Evolutionary conservation across 2,113 vertebrate species (phyloP).

Genomic region (Eubucco bourcierii): DNA sequence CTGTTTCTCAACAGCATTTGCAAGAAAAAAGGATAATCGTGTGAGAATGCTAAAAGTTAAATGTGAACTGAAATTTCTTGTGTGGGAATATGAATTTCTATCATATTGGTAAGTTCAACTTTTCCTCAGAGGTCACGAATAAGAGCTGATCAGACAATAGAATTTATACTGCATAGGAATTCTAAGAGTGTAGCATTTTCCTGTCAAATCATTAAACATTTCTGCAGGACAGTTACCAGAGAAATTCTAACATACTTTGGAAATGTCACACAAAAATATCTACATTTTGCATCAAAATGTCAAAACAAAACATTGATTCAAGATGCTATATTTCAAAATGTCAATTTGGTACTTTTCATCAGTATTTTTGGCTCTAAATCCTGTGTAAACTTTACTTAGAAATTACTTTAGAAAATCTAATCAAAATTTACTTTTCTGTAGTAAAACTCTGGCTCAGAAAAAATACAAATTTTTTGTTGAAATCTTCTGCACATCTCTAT

Average conservation of each 20-base stretch:
- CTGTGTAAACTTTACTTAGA: constrained; percentile 13
- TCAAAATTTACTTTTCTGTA: background rate
- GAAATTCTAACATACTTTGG: constrained; percentile 45
- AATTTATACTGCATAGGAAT: constrained; percentile 35
- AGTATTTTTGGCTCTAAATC: background rate
- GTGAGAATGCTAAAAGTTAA: background rate
- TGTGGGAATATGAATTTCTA: constrained; percentile 12
- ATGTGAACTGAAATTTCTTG: background rate
- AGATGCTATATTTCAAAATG: constrained; percentile 50
- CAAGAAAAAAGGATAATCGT: background rate
- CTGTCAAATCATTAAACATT: constrained; percentile 48
- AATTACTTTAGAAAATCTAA: background rate
- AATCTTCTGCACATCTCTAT: background rate
- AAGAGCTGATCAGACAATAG: constrained; percentile 17
- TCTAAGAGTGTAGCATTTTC: constrained; percentile 51
- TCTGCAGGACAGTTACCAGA: constrained; percentile 41
- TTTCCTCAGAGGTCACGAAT: background rate
- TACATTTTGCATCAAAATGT: constrained; percentile 58
- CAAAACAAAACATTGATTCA: constrained; percentile 67
- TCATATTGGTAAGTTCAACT: background rate
- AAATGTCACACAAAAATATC: constrained; percentile 62
- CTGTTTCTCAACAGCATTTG: background rate
- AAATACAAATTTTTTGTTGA: background rate
- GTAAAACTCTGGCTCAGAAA: background rate
- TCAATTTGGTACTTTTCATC: constrained; percentile 16